phyloP scores from a whole-genome alignment of 2,113 vertebrate species.

The Charadrius vociferus region DNA sequence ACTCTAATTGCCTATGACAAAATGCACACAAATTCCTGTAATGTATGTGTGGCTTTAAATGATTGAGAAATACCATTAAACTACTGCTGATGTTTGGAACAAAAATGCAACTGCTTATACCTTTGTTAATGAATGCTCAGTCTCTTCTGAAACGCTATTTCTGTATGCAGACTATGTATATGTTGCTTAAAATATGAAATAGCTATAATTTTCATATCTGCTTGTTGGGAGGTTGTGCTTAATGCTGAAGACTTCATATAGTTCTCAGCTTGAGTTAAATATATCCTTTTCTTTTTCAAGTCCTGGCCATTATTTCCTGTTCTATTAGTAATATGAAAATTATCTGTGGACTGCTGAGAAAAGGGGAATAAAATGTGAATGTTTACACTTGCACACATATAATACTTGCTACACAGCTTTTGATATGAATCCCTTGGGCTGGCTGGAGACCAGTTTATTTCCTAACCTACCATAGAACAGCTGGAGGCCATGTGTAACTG shows the following conservation, averaged over 20 bases:
- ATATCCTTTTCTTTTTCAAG: constrained; percentile 5
- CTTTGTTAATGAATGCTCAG: background rate
- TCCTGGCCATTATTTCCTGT: background rate
- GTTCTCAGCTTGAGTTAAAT: background rate
- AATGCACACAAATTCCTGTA: background rate
- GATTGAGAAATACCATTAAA: background rate
- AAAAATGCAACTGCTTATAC: background rate
- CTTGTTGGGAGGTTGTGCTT: background rate
- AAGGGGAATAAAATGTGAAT: background rate
- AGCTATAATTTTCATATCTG: background rate
- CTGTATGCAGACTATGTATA: background rate
- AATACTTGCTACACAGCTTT: constrained; percentile 22
- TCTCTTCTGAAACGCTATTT: background rate
- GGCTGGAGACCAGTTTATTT: constrained; percentile 48
- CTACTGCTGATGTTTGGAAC: background rate
- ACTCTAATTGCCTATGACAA: background rate
- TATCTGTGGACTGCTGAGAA: constrained; percentile 17
- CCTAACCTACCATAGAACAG: constrained; percentile 27
- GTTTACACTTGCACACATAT: constrained; percentile 30
- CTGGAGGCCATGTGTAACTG: constrained; percentile 38
- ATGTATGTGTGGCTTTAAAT: background rate
- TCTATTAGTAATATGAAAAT: constrained; percentile 14
- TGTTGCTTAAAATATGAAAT: background rate
- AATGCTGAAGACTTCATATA: background rate
- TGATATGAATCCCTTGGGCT: constrained; percentile 37